These are phyloP conservation scores for Drosophila mulleri DNA, from an alignment of 2,888 invertebrate genomes.

Conservation along the genomic window DNA sequence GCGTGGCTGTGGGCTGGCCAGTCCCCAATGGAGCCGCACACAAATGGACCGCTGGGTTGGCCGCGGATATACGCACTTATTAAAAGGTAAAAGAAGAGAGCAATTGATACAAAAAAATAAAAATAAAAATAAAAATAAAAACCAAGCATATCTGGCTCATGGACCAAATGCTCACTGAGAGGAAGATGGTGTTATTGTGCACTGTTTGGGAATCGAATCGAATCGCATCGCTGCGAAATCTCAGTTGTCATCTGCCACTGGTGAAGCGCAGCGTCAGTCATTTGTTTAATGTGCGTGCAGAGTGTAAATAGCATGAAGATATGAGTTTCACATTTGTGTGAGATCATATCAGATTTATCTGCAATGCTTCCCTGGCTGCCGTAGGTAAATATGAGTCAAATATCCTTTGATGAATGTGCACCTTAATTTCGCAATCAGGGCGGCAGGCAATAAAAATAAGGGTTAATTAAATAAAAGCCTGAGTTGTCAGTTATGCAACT, in stretches of 20 bases:
- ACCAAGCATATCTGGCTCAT: constrained; percentile 45
- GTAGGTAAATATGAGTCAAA: neutral
- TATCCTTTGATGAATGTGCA: neutral
- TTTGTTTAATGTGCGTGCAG: neutral
- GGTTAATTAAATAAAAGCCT: constrained; percentile 65
- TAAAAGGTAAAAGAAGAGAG: constrained; percentile 8
- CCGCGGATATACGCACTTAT: constrained; percentile 40
- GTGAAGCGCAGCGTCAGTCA: neutral
- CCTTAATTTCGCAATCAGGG: constrained; percentile 6
- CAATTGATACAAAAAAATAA: constrained; percentile 12
- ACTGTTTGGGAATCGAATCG: constrained; percentile 13
- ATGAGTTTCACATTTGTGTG: neutral
- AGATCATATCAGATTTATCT: neutral
- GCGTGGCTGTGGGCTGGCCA: constrained; percentile 32
- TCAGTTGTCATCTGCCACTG: constrained; percentile 13
- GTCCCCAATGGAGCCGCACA: constrained; percentile 44
- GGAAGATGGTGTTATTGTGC: constrained; percentile 19
- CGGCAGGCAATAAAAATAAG: constrained; percentile 22
- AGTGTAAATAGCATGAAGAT: too few species aligned
- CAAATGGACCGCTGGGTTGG: constrained; percentile 35
- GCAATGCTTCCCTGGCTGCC: neutral
- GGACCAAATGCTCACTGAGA: constrained; percentile 46
- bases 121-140: constrained; percentile 10
- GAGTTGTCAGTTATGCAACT: constrained; percentile 47
- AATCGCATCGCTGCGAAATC: constrained; percentile 9